Evolutionary conservation across 2,888 invertebrate genomes (phyloP).

Genomic region (Idaea aversata): DNA sequence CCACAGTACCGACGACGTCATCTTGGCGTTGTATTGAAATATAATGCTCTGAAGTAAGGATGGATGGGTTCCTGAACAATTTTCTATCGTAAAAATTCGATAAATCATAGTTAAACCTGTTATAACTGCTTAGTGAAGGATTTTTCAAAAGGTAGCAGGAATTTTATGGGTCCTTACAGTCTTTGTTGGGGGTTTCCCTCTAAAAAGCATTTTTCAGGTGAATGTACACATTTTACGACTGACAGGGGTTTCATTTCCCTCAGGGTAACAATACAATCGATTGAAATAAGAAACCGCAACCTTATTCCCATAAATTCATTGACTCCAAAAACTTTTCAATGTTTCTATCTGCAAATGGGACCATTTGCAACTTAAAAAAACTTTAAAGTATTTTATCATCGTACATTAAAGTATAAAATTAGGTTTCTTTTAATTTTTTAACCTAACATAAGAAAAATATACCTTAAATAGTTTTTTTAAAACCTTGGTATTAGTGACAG

Average conservation of each 20-base stretch:
- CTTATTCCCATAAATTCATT: constrained; percentile 60
- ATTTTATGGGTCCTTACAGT: background rate
- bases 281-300: constrained; percentile 53
- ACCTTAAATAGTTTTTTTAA: too few relatives aligned
- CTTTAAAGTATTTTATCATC: constrained; percentile 56
- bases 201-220: background rate
- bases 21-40: constrained; percentile 43
- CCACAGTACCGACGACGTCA: constrained; percentile 41
- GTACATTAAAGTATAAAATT: constrained; percentile 42
- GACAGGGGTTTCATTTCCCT: background rate
- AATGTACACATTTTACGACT: background rate
- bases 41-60: constrained; percentile 29
- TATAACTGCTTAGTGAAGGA: background rate
- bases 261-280: constrained; percentile 43
- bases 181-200: constrained; percentile 2
- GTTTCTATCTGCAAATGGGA: constrained; percentile 61
- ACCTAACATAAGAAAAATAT: too few relatives aligned
- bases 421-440: constrained; percentile 12
- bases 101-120: constrained; percentile 15
- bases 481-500: too few relatives aligned
- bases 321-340: constrained; percentile 64
- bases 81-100: constrained; percentile 17
- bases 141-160: background rate
- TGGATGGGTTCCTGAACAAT: constrained; percentile 22
- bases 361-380: constrained; percentile 58